A percentile compares a stretch with the other conserved stretches of the same genome.
These are phyloP conservation scores for Meriones psammophilus DNA, from an alignment of 2,797 vertebrate genomes.

Conservation along the genomic window DNA sequence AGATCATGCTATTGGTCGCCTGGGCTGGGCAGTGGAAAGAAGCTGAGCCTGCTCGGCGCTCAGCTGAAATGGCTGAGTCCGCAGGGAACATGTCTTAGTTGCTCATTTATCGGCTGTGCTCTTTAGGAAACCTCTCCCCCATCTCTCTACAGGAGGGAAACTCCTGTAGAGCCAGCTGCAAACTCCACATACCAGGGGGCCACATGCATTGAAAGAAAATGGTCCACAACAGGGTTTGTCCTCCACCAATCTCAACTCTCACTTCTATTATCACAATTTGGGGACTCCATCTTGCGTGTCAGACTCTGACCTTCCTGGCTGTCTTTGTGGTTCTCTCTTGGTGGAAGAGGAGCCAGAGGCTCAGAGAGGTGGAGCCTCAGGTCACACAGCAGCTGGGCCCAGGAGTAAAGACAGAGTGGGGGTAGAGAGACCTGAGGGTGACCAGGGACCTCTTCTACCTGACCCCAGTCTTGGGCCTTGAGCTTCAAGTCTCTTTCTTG, in stretches of 20 bases:
- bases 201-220: neutral
- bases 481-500: constrained; percentile 9
- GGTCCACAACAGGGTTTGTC: neutral
- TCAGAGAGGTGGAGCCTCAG: neutral
- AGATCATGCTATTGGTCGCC: neutral
- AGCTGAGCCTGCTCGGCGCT: neutral
- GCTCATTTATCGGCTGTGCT: neutral
- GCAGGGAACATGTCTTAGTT: too few relatives aligned
- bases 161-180: rapidly evolving
- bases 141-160: too few relatives aligned
- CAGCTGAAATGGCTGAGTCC: too few relatives aligned
- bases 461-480: neutral
- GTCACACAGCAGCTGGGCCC: neutral
- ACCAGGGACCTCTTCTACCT: neutral
- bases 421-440: neutral
- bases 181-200: neutral
- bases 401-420: neutral
- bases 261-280: neutral
- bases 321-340: neutral
- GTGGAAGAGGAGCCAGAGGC: neutral
- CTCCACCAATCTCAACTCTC: neutral
- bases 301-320: neutral
- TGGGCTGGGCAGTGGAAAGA: neutral
- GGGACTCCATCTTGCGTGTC: rapidly evolving
- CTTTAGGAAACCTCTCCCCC: neutral